Evolutionary conservation across 1,140 invertebrate genomes (phyloP), one percentile per base, ranked within the genome.

Genomic region (Portunus trituberculatus): DNA sequence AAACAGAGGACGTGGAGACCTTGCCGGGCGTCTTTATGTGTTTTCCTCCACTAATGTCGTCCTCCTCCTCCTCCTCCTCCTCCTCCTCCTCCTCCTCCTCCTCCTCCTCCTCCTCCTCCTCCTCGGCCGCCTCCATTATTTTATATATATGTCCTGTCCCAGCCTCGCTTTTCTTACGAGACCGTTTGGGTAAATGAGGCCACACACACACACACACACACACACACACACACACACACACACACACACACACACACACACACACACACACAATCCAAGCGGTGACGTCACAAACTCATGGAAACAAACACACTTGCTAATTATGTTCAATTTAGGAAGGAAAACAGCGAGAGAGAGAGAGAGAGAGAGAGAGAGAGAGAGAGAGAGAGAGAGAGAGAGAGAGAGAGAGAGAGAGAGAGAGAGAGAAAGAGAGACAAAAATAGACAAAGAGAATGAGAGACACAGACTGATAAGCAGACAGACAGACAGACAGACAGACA

Each of bases 21-120:
- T 91, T 59, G 45, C 46, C 48, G 25, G 45, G 89, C 32, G 86
- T 59, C 32, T 91, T 91, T 91, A 91, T 91, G 89, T 91, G 89
- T 91, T 91, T 91, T 91, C 89, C 25, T 59, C 89, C 89, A 59
- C 89, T 91, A 91, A 91, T 91, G 89, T 91, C 67, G 67, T 59
- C 89, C 89, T 25, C 12, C 16, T 6, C 10, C 39, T 8, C 46
- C 46, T 32, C 28, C 88, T 16, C 46, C 39, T 46, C 46, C 88
- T 46, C 87, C 16, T 12, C 45, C 88, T n/a, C 16, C 52, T n/a
- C 52, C 29, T 31, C 59, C 48, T 91, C 89, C 46, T 25, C 16
- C 46, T 7, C 32, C 86, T 25, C n/a, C 87, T 32, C n/a, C 39
- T n/a, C 87, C 31, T 32, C n/a, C 87, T 32, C 86, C 16, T n/a